Conservation (phyloP, 2,888 invertebrate genomes). For the Lymantria monacha region DNA sequence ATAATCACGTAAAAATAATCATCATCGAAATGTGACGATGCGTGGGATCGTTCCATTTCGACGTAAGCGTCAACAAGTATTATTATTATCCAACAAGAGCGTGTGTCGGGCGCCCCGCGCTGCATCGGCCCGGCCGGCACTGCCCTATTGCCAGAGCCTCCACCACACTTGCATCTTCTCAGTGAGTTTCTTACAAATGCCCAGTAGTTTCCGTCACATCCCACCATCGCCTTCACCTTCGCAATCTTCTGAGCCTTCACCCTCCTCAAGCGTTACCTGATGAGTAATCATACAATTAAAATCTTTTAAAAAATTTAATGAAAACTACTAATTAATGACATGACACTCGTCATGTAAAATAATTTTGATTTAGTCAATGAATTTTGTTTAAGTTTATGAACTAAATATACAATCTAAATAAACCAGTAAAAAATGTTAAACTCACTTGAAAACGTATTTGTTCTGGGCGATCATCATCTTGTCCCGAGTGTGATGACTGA, state of each 20-base stretch:
- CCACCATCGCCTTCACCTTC: slow-evolving; percentile 83
- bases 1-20: slow-evolving; percentile 76
- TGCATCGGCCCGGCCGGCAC: slow-evolving; percentile 35
- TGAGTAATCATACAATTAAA: slow-evolving; percentile 17
- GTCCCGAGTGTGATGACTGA: slow-evolving; percentile 77
- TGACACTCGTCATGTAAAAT: too few relatives aligned
- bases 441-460: slow-evolving; percentile 88
- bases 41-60: slow-evolving; percentile 69
- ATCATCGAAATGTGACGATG: slow-evolving; percentile 74
- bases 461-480: slow-evolving; percentile 84
- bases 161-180: slow-evolving; percentile 95
- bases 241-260: slow-evolving; percentile 86
- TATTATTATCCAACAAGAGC: slow-evolving; percentile 60
- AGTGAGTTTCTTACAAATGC: slow-evolving; percentile 94
- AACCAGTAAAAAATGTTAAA: slow-evolving; percentile 15
- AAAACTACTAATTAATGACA: too few relatives aligned
- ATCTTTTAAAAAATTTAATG: neutral
- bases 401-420: too few relatives aligned
- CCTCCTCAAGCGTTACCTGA: slow-evolving; percentile 93
- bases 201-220: slow-evolving; percentile 96
- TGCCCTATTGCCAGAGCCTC: slow-evolving; percentile 87
- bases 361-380: too few relatives aligned
- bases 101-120: slow-evolving; percentile 14
- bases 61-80: slow-evolving; percentile 79
- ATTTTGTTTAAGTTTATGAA: too few relatives aligned